Evolutionary conservation across 2,113 vertebrate species (phyloP).

Genomic region (Pterophyllum scalare): DNA sequence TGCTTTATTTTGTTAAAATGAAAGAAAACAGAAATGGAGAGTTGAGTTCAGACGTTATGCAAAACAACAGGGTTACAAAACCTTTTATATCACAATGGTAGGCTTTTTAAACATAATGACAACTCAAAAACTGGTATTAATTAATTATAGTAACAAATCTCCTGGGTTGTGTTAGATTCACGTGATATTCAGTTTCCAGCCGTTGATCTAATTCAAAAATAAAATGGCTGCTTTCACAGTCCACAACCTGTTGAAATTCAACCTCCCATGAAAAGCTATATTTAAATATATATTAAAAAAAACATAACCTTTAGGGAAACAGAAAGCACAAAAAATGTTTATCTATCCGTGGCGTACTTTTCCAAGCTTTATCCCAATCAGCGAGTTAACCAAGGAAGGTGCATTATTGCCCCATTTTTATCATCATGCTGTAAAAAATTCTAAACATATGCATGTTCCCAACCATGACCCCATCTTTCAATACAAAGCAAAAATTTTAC

Average conservation of each 20-base stretch:
- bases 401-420: neutral
- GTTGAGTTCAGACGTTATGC: slow-evolving; percentile 12
- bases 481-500: slow-evolving; percentile 16
- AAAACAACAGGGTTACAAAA: slow-evolving; percentile 46
- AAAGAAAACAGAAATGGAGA: slow-evolving; percentile 33
- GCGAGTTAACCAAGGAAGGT: slow-evolving; percentile 26
- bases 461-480: neutral
- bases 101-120: neutral
- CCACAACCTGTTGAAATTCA: neutral
- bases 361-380: neutral
- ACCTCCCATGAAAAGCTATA: neutral
- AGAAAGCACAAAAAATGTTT: neutral
- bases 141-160: slow-evolving; percentile 5
- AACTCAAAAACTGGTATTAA: neutral
- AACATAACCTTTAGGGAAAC: slow-evolving; percentile 1
- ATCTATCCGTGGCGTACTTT: neutral
- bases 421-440: slow-evolving; percentile 39
- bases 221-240: slow-evolving; percentile 19
- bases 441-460: slow-evolving; percentile 11
- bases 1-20: slow-evolving; percentile 59
- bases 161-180: slow-evolving; percentile 1
- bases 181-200: neutral
- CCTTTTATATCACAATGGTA: slow-evolving; percentile 10
- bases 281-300: neutral
- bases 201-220: slow-evolving; percentile 9